Evolutionary conservation across 1,140 invertebrate species (phyloP).

Genomic region (Xylocopa sonorina): DNA sequence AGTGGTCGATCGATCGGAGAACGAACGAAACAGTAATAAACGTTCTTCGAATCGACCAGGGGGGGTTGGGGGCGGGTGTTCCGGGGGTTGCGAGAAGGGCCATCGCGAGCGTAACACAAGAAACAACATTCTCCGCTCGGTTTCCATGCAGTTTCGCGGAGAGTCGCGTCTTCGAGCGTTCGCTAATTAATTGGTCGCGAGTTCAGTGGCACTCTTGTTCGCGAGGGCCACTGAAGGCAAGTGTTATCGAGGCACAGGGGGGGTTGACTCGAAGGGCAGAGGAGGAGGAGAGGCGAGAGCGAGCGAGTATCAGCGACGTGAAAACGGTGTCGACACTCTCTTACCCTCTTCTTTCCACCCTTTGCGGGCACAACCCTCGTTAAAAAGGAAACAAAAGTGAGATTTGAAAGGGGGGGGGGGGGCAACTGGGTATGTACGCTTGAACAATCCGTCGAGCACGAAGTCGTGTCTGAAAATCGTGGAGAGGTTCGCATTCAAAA

Average conservation of each 20-base stretch:
- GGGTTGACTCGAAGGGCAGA: too few relatives aligned
- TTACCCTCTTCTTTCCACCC: neutral
- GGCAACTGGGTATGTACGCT: neutral
- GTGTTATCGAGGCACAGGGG: neutral
- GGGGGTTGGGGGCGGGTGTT: too few relatives aligned
- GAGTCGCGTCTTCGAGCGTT: neutral
- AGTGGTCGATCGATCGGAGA: neutral
- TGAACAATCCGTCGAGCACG: slow-evolving; percentile 18
- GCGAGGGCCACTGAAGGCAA: neutral
- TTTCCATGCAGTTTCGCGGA: slow-evolving; percentile 4
- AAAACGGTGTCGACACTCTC: too few relatives aligned
- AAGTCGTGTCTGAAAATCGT: slow-evolving; percentile 28
- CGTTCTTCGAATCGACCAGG: slow-evolving; percentile 5
- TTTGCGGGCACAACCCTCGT: neutral
- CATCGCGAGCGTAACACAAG: neutral
- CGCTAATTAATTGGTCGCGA: slow-evolving; percentile 8
- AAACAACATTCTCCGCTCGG: neutral
- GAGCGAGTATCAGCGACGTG: neutral
- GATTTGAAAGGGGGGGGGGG: too few relatives aligned
- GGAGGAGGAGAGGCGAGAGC: neutral
- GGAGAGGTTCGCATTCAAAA: slow-evolving; percentile 45
- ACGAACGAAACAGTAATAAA: neutral
- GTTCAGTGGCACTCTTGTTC: slow-evolving; percentile 1
- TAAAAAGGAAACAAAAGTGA: neutral
- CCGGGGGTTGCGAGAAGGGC: neutral